These are phyloP conservation scores for Centroberyx gerrardi DNA, from an alignment of 2,797 vertebrate genomes.

Conservation along the genomic window DNA sequence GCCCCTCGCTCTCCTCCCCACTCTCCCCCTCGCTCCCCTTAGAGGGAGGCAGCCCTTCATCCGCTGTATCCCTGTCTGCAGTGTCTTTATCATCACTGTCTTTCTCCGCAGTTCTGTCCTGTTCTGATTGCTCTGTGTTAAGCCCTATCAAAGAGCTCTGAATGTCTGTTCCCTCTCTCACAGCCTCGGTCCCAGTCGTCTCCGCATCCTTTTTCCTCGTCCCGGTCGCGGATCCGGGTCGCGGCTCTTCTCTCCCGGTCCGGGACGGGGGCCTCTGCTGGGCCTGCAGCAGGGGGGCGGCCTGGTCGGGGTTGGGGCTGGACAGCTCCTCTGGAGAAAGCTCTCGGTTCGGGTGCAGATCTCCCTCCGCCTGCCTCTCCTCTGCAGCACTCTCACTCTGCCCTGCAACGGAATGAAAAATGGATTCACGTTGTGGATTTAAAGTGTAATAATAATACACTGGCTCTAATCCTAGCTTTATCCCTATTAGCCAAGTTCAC, in stretches of 20 bases:
- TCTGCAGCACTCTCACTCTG: conserved; percentile 64
- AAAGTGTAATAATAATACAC: conserved; percentile 5
- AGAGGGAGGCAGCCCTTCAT: conserved; percentile 81
- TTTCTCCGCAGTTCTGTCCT: conserved; percentile 38
- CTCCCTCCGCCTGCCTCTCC: conserved; percentile 60
- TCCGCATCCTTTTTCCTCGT: conserved; percentile 48
- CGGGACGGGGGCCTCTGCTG: conserved; percentile 82
- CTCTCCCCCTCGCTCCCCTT: conserved; percentile 80
- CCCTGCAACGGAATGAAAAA: conserved; percentile 60
- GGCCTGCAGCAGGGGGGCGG: conserved; percentile 82
- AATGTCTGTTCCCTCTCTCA: conserved; percentile 50
- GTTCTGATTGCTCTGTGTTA: conserved; percentile 45
- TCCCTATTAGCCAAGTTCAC: not conserved
- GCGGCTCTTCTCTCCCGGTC: conserved; percentile 56
- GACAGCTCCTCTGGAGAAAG: conserved; percentile 81
- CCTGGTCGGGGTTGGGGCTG: conserved; percentile 82
- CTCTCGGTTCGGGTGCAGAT: conserved; percentile 65
- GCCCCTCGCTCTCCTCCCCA: conserved; percentile 68
- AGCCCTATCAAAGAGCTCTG: conserved; percentile 30
- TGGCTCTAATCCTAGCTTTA: not conserved
- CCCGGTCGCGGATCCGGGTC: conserved; percentile 42
- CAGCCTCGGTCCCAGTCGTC: conserved; percentile 32
- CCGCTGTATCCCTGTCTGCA: conserved; percentile 70
- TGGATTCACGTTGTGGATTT: conserved; percentile 3
- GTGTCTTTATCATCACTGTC: conserved; percentile 55